Evolutionary conservation across 1,140 invertebrate genomes (phyloP), one percentile per base, ranked within the genome.

Genomic region (Nephila pilipes): DNA sequence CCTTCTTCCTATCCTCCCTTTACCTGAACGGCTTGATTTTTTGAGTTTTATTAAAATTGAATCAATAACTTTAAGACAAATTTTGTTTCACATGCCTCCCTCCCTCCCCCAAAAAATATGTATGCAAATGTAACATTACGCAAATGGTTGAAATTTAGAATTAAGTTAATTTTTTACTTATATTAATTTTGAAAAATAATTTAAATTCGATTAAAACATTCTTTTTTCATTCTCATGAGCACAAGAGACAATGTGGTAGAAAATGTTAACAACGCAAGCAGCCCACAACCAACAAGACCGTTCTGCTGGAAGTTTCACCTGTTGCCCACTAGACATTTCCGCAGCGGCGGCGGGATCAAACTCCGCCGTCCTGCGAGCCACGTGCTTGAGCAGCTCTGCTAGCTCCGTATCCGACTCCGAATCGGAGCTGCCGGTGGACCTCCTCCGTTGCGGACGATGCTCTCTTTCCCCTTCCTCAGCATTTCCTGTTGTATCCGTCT

Each of bases 341-440:
- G 60, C 75, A 63, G 85, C 85, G 89, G 90, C 75, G 79, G 80
- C 55, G 25, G 91, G 93, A 60, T 94, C 94, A 32, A 94, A 94
- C 29, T 83, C 94, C 87, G 88, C 85, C 58, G 93, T 89, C 80
- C 94, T 93, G 85, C 94, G 90, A 75, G 94, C 90, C 58, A 94
- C 94, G 57, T 94, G 94, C 60, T 94, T 92, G 57, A 94, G 93
- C 63, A 94, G 89, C 80, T 94, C 94, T 16, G 94, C 94, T 12
- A 94, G 85, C 87, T 94, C 94, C 1, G 94, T 94, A 60, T 94
- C 94, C 18, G 94, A 94, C 65, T 94, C 94, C 25, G 94, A 94
- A 85, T 94, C 94, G n/a, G 94, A 94, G 81, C 92, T 94, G 57
- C 87, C 79, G 3, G 90, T 90, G 14, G 92, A 93, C 20, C 87